Evolutionary conservation across 1,140 invertebrate genomes (phyloP), one percentile per base, ranked within the genome.

Genomic region (Drosophila santomea): DNA sequence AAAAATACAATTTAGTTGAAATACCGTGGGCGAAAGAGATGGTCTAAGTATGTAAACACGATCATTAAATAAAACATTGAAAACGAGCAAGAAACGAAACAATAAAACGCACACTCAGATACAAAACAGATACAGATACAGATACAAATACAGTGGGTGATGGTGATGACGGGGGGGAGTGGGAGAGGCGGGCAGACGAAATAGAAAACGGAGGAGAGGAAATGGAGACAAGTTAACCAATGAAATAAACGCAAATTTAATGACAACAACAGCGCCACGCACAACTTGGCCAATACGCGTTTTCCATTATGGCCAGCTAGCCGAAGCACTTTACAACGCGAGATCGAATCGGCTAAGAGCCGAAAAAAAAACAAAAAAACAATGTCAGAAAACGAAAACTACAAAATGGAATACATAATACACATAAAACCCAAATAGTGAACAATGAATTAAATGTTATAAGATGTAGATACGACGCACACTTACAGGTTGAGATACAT

Each of bases 181-280:
- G 15, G 38, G 20, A 43, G 64, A 76, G 61, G 51, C 51, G 62
- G 45, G 67, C 51, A 73, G 78, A 60, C 32, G 77, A 88, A 79
- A 83, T 66, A 69, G 62, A 78, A 68, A 71, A 64, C 47, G 12
- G 43, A 45, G 43, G 44, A 56, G 62, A 44, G 44, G 59, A 66
- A 68, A 71, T 60, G 75, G 71, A 86, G 83, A 84, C 75, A 73
- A 89, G 83, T 88, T 89, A 90, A 84, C 84, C 84, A 89, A 89
- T 89, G 84, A 89, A 89, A 89, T 78, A 80, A 89, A 89, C 80
- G 80, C 84, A 89, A 90, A 89, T 89, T 89, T 85, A 89, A 90
- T 89, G 85, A 89, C 85, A 90, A 84, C 68, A 80, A 90, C 55
- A 73, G 76, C 79, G 77, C 79, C 74, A 66, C 68, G 56, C 72